Percentiles rank a stretch among this genome's conserved stretches.
These are phyloP conservation scores for Hymenopus coronatus DNA, from an alignment of 2,888 invertebrate species.

Conservation along the genomic window DNA sequence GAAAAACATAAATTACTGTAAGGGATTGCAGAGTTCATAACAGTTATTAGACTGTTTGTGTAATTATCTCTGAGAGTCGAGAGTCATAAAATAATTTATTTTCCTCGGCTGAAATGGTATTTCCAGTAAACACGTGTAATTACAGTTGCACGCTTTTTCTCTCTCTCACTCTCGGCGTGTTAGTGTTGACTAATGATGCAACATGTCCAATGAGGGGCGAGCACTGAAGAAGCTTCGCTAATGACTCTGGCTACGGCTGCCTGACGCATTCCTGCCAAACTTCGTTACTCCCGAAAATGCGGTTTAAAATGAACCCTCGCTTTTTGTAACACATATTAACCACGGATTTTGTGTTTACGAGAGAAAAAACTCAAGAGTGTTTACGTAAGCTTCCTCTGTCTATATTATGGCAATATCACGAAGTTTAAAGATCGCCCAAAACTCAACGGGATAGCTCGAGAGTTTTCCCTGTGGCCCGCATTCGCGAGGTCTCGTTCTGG, in stretches of 20 bases:
- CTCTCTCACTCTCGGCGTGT: not conserved
- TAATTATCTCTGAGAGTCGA: not conserved
- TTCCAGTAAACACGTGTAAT: not conserved
- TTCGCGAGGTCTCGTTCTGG: no score
- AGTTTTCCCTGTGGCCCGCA: no score
- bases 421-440: no score
- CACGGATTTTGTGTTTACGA: not conserved
- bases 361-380: no score
- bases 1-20: not conserved
- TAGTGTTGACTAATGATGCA: not conserved
- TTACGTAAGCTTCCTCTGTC: no score
- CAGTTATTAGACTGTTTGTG: not conserved
- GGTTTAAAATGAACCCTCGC: not conserved
- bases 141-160: not conserved
- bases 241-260: not conserved
- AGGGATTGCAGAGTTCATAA: not conserved
- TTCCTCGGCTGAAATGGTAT: not conserved
- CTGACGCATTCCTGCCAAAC: not conserved
- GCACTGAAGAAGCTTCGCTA: not conserved
- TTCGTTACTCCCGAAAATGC: not conserved
- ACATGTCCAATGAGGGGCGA: not conserved
- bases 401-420: no score
- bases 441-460: no score
- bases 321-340: not conserved
- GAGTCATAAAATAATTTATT: not conserved